Evolutionary conservation across 2,888 invertebrate genomes (phyloP).

Genomic region (Xylota segnis): DNA sequence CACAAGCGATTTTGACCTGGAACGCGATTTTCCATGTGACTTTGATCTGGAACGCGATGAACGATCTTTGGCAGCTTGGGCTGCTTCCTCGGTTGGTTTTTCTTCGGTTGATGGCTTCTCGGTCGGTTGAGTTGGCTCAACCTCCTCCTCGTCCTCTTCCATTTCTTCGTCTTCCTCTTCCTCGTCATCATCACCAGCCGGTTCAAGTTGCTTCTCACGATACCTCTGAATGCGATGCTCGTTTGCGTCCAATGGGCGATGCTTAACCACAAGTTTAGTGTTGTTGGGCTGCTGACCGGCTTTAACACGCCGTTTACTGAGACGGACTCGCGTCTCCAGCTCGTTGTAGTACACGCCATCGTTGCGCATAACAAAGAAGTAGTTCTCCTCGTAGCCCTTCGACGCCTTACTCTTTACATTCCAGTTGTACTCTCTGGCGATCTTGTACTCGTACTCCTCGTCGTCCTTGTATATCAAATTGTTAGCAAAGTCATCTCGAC

Average conservation of each 20-base stretch:
- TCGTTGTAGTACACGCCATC: conserved; percentile 98
- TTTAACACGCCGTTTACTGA: conserved; percentile 96
- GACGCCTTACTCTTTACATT: conserved; percentile 98
- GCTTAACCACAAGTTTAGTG: conserved; percentile 92
- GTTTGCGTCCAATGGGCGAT: conserved; percentile 92
- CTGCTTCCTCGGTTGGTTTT: conserved; percentile 56
- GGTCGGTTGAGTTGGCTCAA: conserved; percentile 51
- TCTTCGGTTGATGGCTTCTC: conserved; percentile 79
- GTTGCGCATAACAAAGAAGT: conserved; percentile 96
- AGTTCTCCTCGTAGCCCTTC: conserved; percentile 98
- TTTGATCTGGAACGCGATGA: conserved; percentile 78
- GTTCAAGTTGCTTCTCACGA: conserved; percentile 95
- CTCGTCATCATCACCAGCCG: conserved; percentile 90
- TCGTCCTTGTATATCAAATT: conserved; percentile 93
- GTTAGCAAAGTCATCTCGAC: conserved; percentile 92
- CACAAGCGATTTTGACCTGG: conserved; percentile 76
- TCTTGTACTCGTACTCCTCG: conserved; percentile 97
- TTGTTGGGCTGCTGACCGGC: conserved; percentile 86
- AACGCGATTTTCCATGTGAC: conserved; percentile 79
- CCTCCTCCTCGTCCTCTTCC: conserved; percentile 84
- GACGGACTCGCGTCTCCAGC: conserved; percentile 96
- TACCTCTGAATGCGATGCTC: conserved; percentile 95
- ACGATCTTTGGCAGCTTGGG: conserved; percentile 79
- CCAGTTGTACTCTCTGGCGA: conserved; percentile 99
- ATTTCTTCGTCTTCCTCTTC: conserved; percentile 88